Conservation (phyloP, 1,140 invertebrate species). For the Zaprionus nigranus region DNA sequence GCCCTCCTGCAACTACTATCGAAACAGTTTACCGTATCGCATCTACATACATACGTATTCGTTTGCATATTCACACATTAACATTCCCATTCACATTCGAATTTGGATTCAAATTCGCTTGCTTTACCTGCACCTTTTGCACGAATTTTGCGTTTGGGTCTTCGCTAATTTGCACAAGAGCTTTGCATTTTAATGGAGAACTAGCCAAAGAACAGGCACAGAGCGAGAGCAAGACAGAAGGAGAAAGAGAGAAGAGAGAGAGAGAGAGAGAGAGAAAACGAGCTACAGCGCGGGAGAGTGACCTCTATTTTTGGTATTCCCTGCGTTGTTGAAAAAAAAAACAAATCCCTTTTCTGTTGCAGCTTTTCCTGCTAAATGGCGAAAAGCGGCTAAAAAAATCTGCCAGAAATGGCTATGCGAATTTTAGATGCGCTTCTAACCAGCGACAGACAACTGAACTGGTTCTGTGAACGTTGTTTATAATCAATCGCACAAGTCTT, state of each 20-base stretch:
- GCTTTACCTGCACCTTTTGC: slow-evolving; percentile 3
- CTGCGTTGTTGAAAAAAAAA: slow-evolving; percentile 14
- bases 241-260: background rate
- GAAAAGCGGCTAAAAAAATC: slow-evolving; percentile 12
- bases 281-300: background rate
- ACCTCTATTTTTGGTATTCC: slow-evolving; percentile 18
- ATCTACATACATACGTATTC: slow-evolving; percentile 9
- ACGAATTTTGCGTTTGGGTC: slow-evolving; percentile 11
- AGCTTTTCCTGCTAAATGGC: slow-evolving; percentile 22
- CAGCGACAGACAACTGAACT: no score
- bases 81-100: slow-evolving; percentile 1
- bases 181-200: slow-evolving; percentile 56
- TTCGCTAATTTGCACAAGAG: slow-evolving; percentile 60
- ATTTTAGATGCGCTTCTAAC: slow-evolving; percentile 9
- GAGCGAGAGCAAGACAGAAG: background rate
- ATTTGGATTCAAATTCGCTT: background rate
- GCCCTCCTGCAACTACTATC: background rate
- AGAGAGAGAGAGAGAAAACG: background rate
- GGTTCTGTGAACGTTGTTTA: background rate
- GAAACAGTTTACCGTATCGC: slow-evolving; percentile 18
- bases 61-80: slow-evolving; percentile 21
- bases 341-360: slow-evolving; percentile 30
- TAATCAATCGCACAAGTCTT: no score
- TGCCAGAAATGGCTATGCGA: background rate
- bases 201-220: slow-evolving; percentile 3